phyloP scores from a whole-genome alignment of 92 coral and sea anemone species.

The Hydrozoanthus gracilis region DNA sequence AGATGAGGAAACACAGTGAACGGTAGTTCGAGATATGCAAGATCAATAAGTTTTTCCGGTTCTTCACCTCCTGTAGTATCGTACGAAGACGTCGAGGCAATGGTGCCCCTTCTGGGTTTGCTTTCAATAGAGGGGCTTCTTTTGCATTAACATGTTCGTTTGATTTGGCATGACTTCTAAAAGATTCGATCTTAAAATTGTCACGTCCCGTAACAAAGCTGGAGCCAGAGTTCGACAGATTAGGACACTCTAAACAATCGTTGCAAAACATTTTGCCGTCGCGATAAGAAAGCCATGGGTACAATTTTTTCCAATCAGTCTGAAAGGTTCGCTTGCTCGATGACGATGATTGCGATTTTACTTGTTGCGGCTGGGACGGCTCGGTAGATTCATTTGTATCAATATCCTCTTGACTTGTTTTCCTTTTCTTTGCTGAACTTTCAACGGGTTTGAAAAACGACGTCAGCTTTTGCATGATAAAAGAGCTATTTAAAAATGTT shows the following conservation, averaged over 20 bases:
- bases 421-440: constrained; percentile 35
- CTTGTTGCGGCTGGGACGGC: constrained; percentile 19
- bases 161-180: constrained; percentile 53
- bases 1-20: constrained; percentile 48
- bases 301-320: constrained; percentile 32
- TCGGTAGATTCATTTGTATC: constrained; percentile 18
- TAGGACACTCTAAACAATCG: constrained; percentile 16
- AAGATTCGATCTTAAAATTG: constrained; percentile 42
- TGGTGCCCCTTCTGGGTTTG: constrained; percentile 47
- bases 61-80: constrained; percentile 42
- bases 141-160: constrained; percentile 43
- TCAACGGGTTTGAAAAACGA: constrained; percentile 26
- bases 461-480: constrained; percentile 6
- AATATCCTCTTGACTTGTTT: constrained; percentile 25
- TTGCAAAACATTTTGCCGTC: constrained; percentile 24
- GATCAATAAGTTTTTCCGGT: constrained; percentile 49
- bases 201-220: constrained; percentile 36
- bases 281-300: constrained; percentile 27
- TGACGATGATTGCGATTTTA: constrained; percentile 9
- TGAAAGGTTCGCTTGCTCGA: constrained; percentile 28
- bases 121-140: constrained; percentile 39
- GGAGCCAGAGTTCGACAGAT: constrained; percentile 36
- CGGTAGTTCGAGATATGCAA: constrained; percentile 42
- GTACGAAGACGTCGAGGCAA: constrained; percentile 27
- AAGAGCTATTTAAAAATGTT: constrained; percentile 22